A percentile compares a stretch with the other conserved stretches of the same genome.
phyloP scores from a whole-genome alignment of 2,888 invertebrate genomes.

The Chymomyza amoena region DNA sequence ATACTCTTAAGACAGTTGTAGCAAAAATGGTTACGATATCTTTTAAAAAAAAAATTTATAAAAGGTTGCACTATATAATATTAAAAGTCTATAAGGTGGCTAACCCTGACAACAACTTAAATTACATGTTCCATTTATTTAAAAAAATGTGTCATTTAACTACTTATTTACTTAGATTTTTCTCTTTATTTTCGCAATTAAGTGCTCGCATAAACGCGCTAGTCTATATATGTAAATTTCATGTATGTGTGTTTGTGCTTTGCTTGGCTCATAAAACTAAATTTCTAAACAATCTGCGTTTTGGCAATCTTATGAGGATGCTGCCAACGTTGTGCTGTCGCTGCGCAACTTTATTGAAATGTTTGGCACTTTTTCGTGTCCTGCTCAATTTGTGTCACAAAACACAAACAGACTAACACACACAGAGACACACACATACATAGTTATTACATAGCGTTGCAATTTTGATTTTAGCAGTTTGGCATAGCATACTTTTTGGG shows the following conservation, averaged over 20 bases:
- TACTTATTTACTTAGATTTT: too few species aligned
- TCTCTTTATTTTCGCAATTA: too few species aligned
- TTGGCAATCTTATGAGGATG: slow-evolving; percentile 56
- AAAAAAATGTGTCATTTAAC: too few species aligned
- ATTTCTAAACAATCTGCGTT: slow-evolving; percentile 72
- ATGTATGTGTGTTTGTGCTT: slow-evolving; percentile 1
- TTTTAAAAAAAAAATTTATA: too few species aligned
- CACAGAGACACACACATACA: slow-evolving; percentile 16
- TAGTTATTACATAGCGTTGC: slow-evolving; percentile 45
- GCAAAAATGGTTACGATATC: too few species aligned
- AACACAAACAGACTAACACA: neutral
- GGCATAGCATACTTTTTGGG: slow-evolving; percentile 63
- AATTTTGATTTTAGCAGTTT: slow-evolving; percentile 66
- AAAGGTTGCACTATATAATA: too few species aligned
- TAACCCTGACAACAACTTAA: too few species aligned
- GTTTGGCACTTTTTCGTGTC: slow-evolving; percentile 70
- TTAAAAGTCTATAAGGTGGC: too few species aligned
- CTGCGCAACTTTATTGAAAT: slow-evolving; percentile 70
- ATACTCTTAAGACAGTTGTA: too few species aligned
- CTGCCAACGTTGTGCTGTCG: slow-evolving; percentile 25
- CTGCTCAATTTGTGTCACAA: slow-evolving; percentile 66
- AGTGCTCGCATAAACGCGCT: neutral
- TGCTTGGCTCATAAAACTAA: slow-evolving; percentile 56
- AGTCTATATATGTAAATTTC: neutral
- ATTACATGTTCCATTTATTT: too few species aligned